Percentiles rank a stretch among this genome's conserved stretches.
phyloP scores from a whole-genome alignment of 2,797 vertebrate species.

The Aeoliscus strigatus region DNA sequence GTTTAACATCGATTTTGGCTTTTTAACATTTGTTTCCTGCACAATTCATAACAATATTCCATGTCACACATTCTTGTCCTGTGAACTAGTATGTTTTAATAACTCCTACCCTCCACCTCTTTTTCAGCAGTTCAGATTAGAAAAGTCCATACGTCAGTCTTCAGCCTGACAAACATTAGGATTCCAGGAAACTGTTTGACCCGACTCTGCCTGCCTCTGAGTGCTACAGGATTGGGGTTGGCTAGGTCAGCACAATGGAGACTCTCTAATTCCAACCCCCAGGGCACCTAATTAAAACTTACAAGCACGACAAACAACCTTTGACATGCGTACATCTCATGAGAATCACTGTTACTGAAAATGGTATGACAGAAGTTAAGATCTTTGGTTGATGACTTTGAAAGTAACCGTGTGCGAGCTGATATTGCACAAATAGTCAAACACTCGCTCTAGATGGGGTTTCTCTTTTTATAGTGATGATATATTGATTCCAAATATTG shows the following conservation, averaged over 20 bases:
- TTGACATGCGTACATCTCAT: constrained; percentile 46
- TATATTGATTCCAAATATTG: constrained; percentile 3
- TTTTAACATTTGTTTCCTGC: no score
- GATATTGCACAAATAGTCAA: constrained; percentile 1
- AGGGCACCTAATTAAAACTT: constrained; percentile 69
- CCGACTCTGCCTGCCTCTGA: constrained; percentile 50
- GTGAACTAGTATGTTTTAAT: no score
- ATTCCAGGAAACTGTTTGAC: constrained; percentile 57
- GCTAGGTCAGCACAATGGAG: constrained; percentile 61
- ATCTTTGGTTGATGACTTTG: constrained; percentile 9
- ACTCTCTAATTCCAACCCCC: constrained; percentile 56
- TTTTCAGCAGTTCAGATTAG: not conserved
- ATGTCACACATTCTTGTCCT: no score
- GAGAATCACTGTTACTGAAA: constrained; percentile 44
- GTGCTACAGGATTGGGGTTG: constrained; percentile 66
- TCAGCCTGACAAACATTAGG: constrained; percentile 43
- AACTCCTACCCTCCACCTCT: no score
- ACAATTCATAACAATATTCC: no score
- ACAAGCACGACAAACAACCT: constrained; percentile 60
- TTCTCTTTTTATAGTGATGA: not conserved
- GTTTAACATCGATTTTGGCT: no score
- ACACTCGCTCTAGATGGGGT: not conserved
- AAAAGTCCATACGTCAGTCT: not conserved
- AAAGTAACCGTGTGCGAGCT: constrained; percentile 2
- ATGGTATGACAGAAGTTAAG: constrained; percentile 27